Evolutionary conservation across 2,888 invertebrate genomes (phyloP), one percentile per base, ranked within the genome.

Genomic region (Horisme vitalbata): DNA sequence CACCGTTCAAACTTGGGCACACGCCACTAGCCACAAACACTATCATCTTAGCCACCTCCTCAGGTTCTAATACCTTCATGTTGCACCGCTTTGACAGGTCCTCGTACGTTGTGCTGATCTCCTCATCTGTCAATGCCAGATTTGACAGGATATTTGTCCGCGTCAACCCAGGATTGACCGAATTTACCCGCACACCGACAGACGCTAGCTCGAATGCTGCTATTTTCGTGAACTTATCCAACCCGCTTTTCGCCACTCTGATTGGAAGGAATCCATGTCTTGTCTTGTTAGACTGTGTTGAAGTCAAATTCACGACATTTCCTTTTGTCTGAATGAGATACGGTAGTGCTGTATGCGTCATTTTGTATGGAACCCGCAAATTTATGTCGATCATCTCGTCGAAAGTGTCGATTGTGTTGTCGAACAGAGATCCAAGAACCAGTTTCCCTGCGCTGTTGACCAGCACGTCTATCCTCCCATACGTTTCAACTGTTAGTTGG

Each of bases 281-380:
- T 0, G 65, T 59, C 38, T 63, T 68, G 77, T 90, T 49, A 8
- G 96, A 97, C 65, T 93, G 94, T 0, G 97, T 95, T 66, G 96
- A 95, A 4, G 97, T 96, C 0, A 98, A 93, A 75, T 97, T 98
- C 0, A 98, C 96, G 54, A 97, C 92, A 53, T 92, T 95, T 0
- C 96, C 96, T 78, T 95, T 94, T 0, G 93, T 91, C 72, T 93
- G 90, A 0, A 94, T 87, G 18, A 98, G 81, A 76, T 96, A 92
- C 0, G 97, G 97, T 0, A 95, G 92, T 13, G 95, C 94, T 36
- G 96, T 71, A 88, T 93, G 94, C 0, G 95, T 96, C 54, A 97
- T 71, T 41, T 93, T 91, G 69, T 93, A 94, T 0, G 94, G 81
- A 0, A 94, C 91, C 57, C 95, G 91, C 0, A 96, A 93, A 74